Percentiles rank a stretch among this genome's conserved stretches.
These are phyloP conservation scores for Raphicerus campestris DNA, from an alignment of 2,113 vertebrate species.

Conservation along the genomic window DNA sequence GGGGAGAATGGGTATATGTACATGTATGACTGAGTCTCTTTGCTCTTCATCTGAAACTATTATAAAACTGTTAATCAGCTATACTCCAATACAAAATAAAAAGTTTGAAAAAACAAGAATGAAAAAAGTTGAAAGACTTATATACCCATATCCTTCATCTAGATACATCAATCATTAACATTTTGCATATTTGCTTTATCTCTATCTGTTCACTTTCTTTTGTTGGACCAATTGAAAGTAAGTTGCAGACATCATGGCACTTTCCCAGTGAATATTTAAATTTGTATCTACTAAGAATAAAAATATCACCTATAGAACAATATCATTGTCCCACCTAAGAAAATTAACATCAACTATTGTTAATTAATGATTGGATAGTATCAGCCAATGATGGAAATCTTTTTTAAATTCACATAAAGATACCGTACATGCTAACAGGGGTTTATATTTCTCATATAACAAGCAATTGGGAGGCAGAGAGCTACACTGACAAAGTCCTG, in stretches of 20 bases:
- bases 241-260: neutral
- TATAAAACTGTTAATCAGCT: neutral
- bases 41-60: neutral
- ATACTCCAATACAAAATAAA: neutral
- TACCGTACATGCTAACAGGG: neutral
- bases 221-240: neutral
- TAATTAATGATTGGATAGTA: neutral
- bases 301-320: neutral
- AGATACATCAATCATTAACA: neutral
- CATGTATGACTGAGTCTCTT: neutral
- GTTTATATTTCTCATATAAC: neutral
- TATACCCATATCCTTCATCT: neutral
- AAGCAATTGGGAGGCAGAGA: too few relatives aligned
- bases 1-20: neutral
- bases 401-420: neutral
- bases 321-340: neutral
- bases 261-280: neutral
- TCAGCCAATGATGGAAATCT: neutral
- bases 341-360: neutral
- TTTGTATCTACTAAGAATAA: neutral
- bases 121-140: neutral
- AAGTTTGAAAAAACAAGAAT: neutral
- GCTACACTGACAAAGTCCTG: too few relatives aligned
- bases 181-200: neutral
- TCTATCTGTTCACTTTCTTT: neutral